Conservation (phyloP, 2,797 vertebrate genomes). For the Microcaecilia unicolor region DNA sequence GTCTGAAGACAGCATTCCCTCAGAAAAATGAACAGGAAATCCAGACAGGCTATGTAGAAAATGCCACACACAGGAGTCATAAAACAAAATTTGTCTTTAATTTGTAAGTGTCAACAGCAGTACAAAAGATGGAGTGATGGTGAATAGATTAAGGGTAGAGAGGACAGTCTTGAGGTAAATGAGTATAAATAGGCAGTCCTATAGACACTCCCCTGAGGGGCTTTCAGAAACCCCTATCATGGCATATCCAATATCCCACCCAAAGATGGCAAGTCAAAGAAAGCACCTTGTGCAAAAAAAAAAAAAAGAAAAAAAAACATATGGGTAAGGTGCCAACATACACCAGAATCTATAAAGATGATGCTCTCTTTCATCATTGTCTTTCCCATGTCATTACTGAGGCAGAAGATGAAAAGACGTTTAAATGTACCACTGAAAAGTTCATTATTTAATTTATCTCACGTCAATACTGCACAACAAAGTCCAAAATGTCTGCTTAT, state of each 20-base stretch:
- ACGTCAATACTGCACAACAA: constrained; percentile 98
- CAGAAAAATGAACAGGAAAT: too few relatives aligned
- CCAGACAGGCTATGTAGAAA: constrained; percentile 36
- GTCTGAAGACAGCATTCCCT: too few relatives aligned
- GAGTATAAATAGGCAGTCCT: constrained; percentile 94
- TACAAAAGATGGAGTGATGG: constrained; percentile 99
- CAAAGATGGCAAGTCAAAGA: constrained; percentile 80
- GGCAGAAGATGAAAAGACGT: constrained; percentile 79
- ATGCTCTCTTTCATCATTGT: constrained; percentile 66
- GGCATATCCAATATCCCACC: constrained; percentile 76
- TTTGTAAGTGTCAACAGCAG: constrained; percentile 99
- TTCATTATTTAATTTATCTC: constrained; percentile 89
- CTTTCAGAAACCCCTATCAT: constrained; percentile 57
- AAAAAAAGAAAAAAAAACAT: constrained; percentile 50
- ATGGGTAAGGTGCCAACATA: constrained; percentile 74
- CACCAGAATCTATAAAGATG: constrained; percentile 65
- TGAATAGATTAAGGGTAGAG: constrained; percentile 92
- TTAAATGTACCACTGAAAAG: constrained; percentile 85
- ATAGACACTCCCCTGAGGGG: constrained; percentile 67
- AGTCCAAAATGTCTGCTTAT: constrained; percentile 92
- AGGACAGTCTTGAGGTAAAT: constrained; percentile 99
- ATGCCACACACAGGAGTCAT: constrained; percentile 50
- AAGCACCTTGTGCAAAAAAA: constrained; percentile 79
- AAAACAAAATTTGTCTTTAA: constrained; percentile 99
- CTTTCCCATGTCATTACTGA: constrained; percentile 81